Evolutionary conservation across 1,140 invertebrate species (phyloP).

Genomic region (Drosophila albomicans): DNA sequence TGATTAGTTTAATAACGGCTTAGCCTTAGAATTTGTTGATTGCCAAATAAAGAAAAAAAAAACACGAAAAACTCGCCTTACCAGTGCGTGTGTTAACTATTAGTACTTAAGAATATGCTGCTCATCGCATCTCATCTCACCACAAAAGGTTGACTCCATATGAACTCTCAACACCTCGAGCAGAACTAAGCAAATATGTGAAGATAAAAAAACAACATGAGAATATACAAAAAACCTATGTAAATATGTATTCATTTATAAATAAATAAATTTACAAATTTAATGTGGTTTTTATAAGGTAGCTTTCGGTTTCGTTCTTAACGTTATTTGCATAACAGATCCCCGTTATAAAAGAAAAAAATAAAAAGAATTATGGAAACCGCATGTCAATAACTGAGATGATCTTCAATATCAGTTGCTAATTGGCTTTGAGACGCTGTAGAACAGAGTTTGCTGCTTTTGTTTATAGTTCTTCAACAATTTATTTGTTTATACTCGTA

Average conservation of each 20-base stretch:
- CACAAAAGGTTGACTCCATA: slow-evolving; percentile 1
- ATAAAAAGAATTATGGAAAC: slow-evolving; percentile 45
- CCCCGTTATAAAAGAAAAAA: slow-evolving; percentile 13
- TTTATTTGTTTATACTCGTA: slow-evolving; percentile 19
- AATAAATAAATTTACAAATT: slow-evolving; percentile 1
- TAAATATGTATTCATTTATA: slow-evolving; percentile 4
- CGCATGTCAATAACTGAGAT: slow-evolving; percentile 2
- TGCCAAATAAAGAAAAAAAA: slow-evolving; percentile 65
- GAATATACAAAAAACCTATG: slow-evolving; percentile 14
- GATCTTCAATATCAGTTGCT: slow-evolving; percentile 29
- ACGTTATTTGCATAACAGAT: slow-evolving; percentile 40
- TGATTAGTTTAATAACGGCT: slow-evolving; percentile 67
- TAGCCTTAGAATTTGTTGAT: slow-evolving; percentile 64
- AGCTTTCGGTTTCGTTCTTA: slow-evolving; percentile 31
- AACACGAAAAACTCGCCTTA: slow-evolving; percentile 69
- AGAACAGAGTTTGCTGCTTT: slow-evolving; percentile 22
- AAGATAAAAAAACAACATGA: background rate
- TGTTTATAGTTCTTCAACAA: slow-evolving; percentile 17
- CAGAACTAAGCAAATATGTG: slow-evolving; percentile 3
- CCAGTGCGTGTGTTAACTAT: slow-evolving; percentile 55
- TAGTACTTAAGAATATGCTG: slow-evolving; percentile 31
- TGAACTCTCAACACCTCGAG: slow-evolving; percentile 18
- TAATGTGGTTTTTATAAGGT: slow-evolving; percentile 10
- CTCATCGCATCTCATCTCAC: background rate
- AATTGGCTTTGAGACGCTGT: slow-evolving; percentile 23